These are phyloP conservation scores for Petrosia ficiformis DNA, from an alignment of 37 sponge, comb jelly and placozoan species.

Conservation along the genomic window DNA sequence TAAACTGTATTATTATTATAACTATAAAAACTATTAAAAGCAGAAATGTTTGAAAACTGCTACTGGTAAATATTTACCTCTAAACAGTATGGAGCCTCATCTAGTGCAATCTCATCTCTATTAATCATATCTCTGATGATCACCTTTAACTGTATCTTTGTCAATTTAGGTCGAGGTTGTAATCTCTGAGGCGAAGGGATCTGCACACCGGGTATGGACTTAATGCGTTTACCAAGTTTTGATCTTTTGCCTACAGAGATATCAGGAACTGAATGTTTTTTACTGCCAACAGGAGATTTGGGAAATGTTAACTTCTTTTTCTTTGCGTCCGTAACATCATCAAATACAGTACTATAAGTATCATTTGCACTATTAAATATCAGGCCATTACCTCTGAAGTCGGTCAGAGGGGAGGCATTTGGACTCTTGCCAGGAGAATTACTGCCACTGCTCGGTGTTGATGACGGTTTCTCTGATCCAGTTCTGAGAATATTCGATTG, in stretches of 20 bases:
- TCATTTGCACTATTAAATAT: not conserved
- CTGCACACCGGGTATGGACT: not conserved
- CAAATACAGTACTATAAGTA: not conserved
- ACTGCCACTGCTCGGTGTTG: not conserved
- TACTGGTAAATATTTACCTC: no score
- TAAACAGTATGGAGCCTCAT: slow-evolving; percentile 45
- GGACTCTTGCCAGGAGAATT: not conserved
- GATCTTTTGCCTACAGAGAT: no score
- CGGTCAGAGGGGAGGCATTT: not conserved
- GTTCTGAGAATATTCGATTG: slow-evolving; percentile 28
- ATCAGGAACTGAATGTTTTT: no score
- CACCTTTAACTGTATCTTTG: slow-evolving; percentile 65
- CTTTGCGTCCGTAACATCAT: not conserved
- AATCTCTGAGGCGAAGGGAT: not conserved
- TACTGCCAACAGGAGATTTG: not conserved
- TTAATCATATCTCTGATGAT: slow-evolving; percentile 49
- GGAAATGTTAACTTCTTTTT: not conserved
- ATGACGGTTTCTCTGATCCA: not conserved
- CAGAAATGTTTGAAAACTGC: no score
- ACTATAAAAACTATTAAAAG: no score
- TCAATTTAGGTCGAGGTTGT: slow-evolving; percentile 10
- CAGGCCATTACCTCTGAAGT: not conserved
- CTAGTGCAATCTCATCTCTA: slow-evolving; percentile 34
- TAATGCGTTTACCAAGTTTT: no score
- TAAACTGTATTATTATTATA: no score